These are phyloP conservation scores for Rotaria macrura DNA, from an alignment of 2,888 invertebrate species.

Conservation along the genomic window DNA sequence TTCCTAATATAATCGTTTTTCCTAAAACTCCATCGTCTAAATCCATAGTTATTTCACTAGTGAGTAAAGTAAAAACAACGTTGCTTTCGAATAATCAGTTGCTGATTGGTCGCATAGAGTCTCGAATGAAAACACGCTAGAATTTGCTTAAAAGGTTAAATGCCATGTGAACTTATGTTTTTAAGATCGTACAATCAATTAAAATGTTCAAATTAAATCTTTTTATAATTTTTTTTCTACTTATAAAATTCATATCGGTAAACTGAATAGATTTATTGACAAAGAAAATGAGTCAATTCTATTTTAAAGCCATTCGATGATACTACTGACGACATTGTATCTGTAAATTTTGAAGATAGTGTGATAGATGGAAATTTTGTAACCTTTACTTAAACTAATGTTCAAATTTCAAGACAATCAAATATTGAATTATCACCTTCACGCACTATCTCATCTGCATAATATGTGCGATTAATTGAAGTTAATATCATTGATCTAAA, in stretches of 20 bases:
- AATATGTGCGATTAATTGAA: neutral
- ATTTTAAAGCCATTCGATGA: neutral
- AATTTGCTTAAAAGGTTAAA: neutral
- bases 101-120: neutral
- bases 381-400: neutral
- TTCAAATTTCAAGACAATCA: neutral
- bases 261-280: neutral
- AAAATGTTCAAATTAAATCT: neutral
- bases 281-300: too few relatives aligned
- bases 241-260: neutral
- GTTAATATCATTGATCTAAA: neutral
- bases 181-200: neutral
- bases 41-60: neutral
- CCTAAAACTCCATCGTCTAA: neutral
- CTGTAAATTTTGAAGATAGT: neutral
- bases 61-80: neutral
- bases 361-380: neutral
- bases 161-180: neutral
- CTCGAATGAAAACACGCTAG: neutral
- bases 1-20: slow-evolving; percentile 10
- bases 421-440: neutral
- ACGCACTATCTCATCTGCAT: neutral
- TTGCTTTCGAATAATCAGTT: neutral
- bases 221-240: neutral
- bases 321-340: neutral